Evolutionary conservation across 2,888 invertebrate genomes (phyloP), one percentile per base, ranked within the genome.

Genomic region (Neuroscelio doddi): DNA sequence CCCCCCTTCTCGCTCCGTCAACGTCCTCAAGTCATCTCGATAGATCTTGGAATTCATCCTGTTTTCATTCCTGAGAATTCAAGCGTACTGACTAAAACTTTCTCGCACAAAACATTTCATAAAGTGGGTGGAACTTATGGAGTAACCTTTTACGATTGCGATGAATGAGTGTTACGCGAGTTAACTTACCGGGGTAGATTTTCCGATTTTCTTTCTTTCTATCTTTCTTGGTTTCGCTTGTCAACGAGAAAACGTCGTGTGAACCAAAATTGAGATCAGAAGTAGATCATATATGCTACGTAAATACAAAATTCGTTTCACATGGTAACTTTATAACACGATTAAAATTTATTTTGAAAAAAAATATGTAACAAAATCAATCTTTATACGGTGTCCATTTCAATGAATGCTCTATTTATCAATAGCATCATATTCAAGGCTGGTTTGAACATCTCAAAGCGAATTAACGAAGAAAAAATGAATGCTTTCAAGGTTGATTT

Each of bases 121-220:
- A 76, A 75, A 75, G 76, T 76, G 71, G 75, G 78, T 75, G 75
- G 75, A 73, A 76, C 75, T 75, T 77, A 77, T 78, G 76, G 77
- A 78, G 78, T 79, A 78, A 78, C 75, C 78, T 77, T 79, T 80
- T 77, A 80, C 75, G 79, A 72, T 64, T 53, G 44, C 69, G 49
- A 67, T 69, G 73, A 73, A 72, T 71, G 67, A 58, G 64, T 66
- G 76, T 73, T 76, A 70, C 73, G 73, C 69, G 73, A 76, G 63
- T 64, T 47, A 68, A 45, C 64, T 52, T 47, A 51, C 58, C 38
- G 55, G 65, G 65, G 62, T 59, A 61, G 64, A 39, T 68, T 69
- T 71, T 63, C 61, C 51, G 56, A 68, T 58, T 67, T 64, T 55
- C 62, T 45, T 51, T 34, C 42, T 29, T 21, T 57, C n/a, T n/a